Base-by-base conservation (phyloP, 2,888 invertebrate species). In the Spialia ferax region DNA sequence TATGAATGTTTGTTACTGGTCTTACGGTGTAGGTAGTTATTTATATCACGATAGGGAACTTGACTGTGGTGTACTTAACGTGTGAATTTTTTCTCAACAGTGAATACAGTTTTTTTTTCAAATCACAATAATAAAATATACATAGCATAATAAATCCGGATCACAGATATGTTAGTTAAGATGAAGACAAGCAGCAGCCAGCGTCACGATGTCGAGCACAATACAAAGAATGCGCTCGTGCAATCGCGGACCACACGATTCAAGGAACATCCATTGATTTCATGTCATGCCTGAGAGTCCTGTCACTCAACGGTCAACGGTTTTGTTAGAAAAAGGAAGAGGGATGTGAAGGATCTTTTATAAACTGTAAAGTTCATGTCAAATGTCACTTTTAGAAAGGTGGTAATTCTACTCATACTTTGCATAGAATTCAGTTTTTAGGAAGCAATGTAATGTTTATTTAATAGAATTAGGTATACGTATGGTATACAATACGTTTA, bases 291-390 rank as follows among this genome's bases (percentile, higher is more conserved):
- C 79, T 78, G 76, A 71, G 81, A 77, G 70, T 69, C 76, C 80
- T 85, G 91, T 90, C 92, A 91, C 84, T 91, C 91, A 90, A 88
- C 86, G 89, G 89, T 90, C 91, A 91, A 88, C 83, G 83, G 87
- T 86, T 85, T 83, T 82, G 73, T 78, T 79, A 83, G 79, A 78
- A 82, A 82, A 78, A 76, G 77, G 75, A 81, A 83, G 83, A 79
- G 78, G 67, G 75, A 56, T 38, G 35, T 48, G 52, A 54, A 73
- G 74, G 70, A 73, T 72, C 81, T 81, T 85, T 83, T 83, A 79
- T 81, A 73, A 75, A 83, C 79, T 84, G 86, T 79, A 84, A 76
- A 75, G 54, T 80, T 81, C 82, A 78, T 85, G 81, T 80, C 84
- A 85, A 85, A 82, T 82, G 83, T 83, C 84, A 63, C 62, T 68